These are phyloP conservation scores for Philypnodon macrostomus DNA, from an alignment of 2,797 vertebrate genomes.

Conservation along the genomic window DNA sequence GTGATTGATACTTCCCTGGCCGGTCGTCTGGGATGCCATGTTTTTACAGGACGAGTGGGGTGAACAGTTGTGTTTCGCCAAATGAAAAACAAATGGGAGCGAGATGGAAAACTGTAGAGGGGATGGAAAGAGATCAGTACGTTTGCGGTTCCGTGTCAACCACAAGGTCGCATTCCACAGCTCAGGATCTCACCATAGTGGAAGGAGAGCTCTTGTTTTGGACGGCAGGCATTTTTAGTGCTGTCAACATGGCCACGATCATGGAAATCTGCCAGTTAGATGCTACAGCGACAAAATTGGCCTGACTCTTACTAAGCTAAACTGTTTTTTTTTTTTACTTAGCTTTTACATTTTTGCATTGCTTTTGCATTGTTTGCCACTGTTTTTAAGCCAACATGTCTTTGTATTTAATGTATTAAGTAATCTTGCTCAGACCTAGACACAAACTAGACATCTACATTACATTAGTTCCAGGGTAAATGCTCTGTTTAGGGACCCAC, in stretches of 20 bases:
- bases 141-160: slow-evolving; percentile 66
- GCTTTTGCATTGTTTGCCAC: too few relatives aligned
- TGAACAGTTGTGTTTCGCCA: slow-evolving; percentile 68
- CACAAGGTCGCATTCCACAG: slow-evolving; percentile 72
- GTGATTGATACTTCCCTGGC: slow-evolving; percentile 71
- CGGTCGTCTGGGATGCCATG: slow-evolving; percentile 65
- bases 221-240: slow-evolving; percentile 48
- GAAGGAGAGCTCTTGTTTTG: slow-evolving; percentile 50
- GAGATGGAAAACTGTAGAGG: slow-evolving; percentile 67
- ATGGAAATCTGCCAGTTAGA: slow-evolving; percentile 53
- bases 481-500: too few relatives aligned
- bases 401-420: too few relatives aligned
- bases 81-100: slow-evolving; percentile 73
- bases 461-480: too few relatives aligned
- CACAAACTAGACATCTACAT: too few relatives aligned
- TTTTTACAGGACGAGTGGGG: slow-evolving; percentile 70
- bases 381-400: too few relatives aligned
- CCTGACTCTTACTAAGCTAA: too few relatives aligned
- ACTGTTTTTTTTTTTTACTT: too few relatives aligned
- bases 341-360: too few relatives aligned
- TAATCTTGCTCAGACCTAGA: too few relatives aligned
- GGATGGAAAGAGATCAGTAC: slow-evolving; percentile 63
- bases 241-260: slow-evolving; percentile 45
- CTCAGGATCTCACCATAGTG: slow-evolving; percentile 62
- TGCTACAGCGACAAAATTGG: slow-evolving; percentile 37